A percentile compares a stretch with the other conserved stretches of the same genome.
phyloP scores from a whole-genome alignment of 1,140 invertebrate genomes.

The Bombus balteatus region DNA sequence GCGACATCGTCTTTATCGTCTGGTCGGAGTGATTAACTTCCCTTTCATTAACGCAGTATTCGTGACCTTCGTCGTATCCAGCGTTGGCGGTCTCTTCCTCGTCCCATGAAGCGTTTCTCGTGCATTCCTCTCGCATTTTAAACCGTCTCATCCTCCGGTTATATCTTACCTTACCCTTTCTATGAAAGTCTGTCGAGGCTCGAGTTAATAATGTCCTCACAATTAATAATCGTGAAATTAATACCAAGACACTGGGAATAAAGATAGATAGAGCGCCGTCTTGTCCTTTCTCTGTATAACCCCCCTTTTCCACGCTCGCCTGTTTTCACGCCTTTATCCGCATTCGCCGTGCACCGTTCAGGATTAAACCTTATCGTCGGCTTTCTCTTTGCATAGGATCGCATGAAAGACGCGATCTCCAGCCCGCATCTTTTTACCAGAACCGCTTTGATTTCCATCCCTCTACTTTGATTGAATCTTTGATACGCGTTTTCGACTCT shows the following conservation, averaged over 20 bases:
- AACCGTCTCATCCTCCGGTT: conserved; percentile 48
- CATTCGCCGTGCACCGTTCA: neutral
- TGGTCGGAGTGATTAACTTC: conserved; percentile 64
- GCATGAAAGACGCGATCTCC: neutral
- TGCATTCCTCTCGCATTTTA: conserved; percentile 67
- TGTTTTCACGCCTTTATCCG: conserved; percentile 11
- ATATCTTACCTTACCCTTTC: conserved; percentile 43
- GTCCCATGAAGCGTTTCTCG: conserved; percentile 36
- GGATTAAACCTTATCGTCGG: conserved; percentile 37
- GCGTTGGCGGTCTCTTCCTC: conserved; percentile 37
- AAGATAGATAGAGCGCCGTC: conserved; percentile 45
- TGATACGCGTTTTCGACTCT: neutral
- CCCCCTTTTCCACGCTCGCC: neutral
- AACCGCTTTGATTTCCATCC: conserved; percentile 26
- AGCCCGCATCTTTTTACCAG: conserved; percentile 26
- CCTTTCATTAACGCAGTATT: conserved; percentile 65
- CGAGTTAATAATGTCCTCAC: conserved; percentile 63
- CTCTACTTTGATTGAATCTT: conserved; percentile 28
- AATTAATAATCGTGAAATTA: conserved; percentile 68
- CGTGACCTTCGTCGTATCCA: conserved; percentile 63
- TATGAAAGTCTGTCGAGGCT: conserved; percentile 52
- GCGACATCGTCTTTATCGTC: conserved; percentile 55
- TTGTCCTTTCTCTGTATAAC: neutral
- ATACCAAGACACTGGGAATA: conserved; percentile 56
- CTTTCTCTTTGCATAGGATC: neutral